Percentiles rank a stretch among this genome's conserved stretches.
Conservation (phyloP, 37 sponge, comb jelly and placozoan species). For the Diacarnus erythraeanus region DNA sequence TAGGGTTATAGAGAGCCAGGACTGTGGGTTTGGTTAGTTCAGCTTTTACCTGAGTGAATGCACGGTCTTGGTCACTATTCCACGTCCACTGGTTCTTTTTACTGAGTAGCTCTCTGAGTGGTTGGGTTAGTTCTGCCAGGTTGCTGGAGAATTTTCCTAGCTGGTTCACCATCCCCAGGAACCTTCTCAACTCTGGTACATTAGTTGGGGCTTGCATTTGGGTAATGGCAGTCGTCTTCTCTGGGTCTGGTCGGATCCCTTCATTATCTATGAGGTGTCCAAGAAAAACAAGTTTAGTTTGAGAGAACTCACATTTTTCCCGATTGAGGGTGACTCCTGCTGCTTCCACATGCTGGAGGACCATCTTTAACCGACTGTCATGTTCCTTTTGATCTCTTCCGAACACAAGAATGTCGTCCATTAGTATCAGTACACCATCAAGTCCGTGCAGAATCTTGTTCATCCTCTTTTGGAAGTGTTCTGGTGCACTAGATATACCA, state of each 20-base stretch:
- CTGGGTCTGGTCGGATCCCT: constrained; percentile 47
- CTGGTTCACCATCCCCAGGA: constrained; percentile 67
- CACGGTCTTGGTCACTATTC: constrained; percentile 29
- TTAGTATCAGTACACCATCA: constrained; percentile 30
- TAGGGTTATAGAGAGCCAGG: constrained; percentile 37
- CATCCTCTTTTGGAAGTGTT: constrained; percentile 40
- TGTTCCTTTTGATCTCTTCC: constrained; percentile 23
- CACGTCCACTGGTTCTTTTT: constrained; percentile 38
- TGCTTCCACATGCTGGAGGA: constrained; percentile 4
- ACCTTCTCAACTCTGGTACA: constrained; percentile 27
- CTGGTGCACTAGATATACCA: constrained; percentile 51
- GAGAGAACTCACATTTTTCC: constrained; percentile 42
- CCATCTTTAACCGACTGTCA: constrained; percentile 12
- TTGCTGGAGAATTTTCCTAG: constrained; percentile 46
- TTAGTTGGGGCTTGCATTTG: constrained; percentile 6
- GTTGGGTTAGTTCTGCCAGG: constrained; percentile 45
- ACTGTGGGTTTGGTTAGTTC: constrained; percentile 36
- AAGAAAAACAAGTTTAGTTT: constrained; percentile 17
- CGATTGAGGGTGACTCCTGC: constrained; percentile 53
- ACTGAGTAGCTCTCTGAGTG: constrained; percentile 38
- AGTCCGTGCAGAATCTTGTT: constrained; percentile 21
- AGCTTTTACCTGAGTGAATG: constrained; percentile 20
- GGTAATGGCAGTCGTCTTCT: constrained; percentile 41
- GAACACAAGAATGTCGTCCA: constrained; percentile 22
- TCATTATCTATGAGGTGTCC: constrained; percentile 4